Evolutionary conservation across 1,140 invertebrate species (phyloP).

Genomic region (Sogatella furcifera): DNA sequence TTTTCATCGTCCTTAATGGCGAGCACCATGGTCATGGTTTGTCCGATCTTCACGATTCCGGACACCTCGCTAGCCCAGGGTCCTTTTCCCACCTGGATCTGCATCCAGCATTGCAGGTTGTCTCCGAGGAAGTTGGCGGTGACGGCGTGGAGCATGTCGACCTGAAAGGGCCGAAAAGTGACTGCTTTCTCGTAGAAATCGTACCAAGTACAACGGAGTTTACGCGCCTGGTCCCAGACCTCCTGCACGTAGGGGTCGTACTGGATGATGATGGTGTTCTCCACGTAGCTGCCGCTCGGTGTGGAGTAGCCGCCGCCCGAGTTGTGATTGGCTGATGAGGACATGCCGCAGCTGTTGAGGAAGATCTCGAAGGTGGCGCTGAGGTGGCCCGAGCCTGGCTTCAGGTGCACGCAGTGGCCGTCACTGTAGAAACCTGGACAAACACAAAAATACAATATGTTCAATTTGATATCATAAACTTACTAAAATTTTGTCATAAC

Average conservation of each 20-base stretch:
- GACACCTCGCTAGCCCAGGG: conserved; percentile 91
- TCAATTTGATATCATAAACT: too few species aligned
- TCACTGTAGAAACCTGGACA: conserved; percentile 61
- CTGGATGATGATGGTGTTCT: conserved; percentile 91
- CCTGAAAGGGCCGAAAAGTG: conserved; percentile 86
- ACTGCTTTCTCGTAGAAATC: conserved; percentile 92
- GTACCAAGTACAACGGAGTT: conserved; percentile 86
- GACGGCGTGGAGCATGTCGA: conserved; percentile 87
- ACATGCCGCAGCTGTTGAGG: conserved; percentile 83
- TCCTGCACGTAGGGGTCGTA: conserved; percentile 92
- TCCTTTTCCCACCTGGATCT: conserved; percentile 88
- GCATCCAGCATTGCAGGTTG: conserved; percentile 93
- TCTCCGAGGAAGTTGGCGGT: conserved; percentile 90
- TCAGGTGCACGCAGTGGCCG: conserved; percentile 80
- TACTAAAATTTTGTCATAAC: too few species aligned
- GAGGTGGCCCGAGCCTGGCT: conserved; percentile 76
- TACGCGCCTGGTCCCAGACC: conserved; percentile 54
- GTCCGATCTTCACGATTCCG: conserved; percentile 89
- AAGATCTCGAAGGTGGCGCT: conserved; percentile 88
- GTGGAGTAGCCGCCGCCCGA: conserved; percentile 53
- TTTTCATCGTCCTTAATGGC: conserved; percentile 93
- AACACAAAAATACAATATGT: background rate
- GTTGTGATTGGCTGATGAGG: conserved; percentile 72
- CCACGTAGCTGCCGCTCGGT: conserved; percentile 82
- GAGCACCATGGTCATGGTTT: conserved; percentile 92